A percentile compares a stretch with the other conserved stretches of the same genome.
phyloP scores from a whole-genome alignment of 2,888 invertebrate species.

The Tortricodes alternella region DNA sequence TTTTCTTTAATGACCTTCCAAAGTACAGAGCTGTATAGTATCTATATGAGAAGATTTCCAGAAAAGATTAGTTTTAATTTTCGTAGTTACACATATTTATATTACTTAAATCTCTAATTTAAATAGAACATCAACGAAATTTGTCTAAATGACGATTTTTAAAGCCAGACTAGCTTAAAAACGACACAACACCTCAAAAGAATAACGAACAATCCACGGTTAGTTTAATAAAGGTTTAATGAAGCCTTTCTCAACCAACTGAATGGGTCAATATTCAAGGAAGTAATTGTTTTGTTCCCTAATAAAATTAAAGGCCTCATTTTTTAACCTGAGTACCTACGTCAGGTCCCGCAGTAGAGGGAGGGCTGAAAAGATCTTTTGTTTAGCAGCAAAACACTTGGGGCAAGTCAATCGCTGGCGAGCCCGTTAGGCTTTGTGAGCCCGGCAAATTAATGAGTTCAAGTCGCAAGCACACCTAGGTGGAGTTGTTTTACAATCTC shows the following conservation, averaged over 20 bases:
- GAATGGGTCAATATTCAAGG: conserved; percentile 42
- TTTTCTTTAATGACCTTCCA: too few relatives aligned
- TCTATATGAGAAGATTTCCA: too few relatives aligned
- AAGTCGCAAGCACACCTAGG: conserved; percentile 45
- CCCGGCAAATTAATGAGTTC: conserved; percentile 73
- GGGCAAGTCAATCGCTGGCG: conserved; percentile 71
- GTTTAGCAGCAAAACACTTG: conserved; percentile 72
- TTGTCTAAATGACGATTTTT: background rate
- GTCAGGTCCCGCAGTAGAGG: conserved; percentile 49
- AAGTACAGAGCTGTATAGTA: too few relatives aligned
- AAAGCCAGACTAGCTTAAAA: background rate
- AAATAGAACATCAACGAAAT: too few relatives aligned
- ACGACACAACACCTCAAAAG: background rate
- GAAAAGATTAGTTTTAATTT: too few relatives aligned
- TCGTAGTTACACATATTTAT: too few relatives aligned
- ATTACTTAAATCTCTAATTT: too few relatives aligned
- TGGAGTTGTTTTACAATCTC: conserved; percentile 52
- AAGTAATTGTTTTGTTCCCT: conserved; percentile 50
- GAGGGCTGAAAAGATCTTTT: conserved; percentile 69
- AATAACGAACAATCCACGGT: conserved; percentile 2
- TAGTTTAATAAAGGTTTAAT: conserved; percentile 25
- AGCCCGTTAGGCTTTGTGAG: conserved; percentile 63
- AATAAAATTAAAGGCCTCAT: conserved; percentile 72
- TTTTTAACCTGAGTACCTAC: conserved; percentile 71
- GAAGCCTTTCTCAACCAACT: conserved; percentile 21